These are phyloP conservation scores for Apodemia duryi DNA, from an alignment of 2,888 invertebrate species.

Conservation along the genomic window DNA sequence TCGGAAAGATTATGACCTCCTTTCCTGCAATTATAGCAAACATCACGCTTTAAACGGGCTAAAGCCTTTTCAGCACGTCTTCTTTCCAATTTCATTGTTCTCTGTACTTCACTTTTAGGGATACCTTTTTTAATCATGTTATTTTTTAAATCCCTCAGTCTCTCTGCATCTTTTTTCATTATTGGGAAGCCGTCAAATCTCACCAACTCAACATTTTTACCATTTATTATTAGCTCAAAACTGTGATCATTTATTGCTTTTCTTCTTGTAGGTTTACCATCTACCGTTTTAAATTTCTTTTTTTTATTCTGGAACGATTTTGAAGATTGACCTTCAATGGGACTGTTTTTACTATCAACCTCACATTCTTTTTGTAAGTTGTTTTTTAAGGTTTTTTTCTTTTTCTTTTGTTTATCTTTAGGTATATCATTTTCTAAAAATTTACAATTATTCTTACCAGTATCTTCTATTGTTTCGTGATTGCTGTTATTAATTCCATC, in stretches of 20 bases:
- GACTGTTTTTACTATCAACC: neutral
- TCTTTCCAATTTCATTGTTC: slow-evolving; percentile 83
- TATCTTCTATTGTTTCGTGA: slow-evolving; percentile 14
- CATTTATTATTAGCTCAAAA: slow-evolving; percentile 81
- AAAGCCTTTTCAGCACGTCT: slow-evolving; percentile 86
- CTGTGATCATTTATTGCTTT: slow-evolving; percentile 66
- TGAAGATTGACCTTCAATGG: neutral
- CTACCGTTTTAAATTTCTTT: slow-evolving; percentile 35
- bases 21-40: slow-evolving; percentile 88
- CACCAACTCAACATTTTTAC: slow-evolving; percentile 80
- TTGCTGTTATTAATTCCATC: neutral
- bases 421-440: slow-evolving; percentile 27
- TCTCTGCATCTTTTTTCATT: slow-evolving; percentile 83
- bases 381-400: slow-evolving; percentile 27
- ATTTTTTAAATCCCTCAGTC: slow-evolving; percentile 80
- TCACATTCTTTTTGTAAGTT: neutral
- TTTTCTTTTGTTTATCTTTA: slow-evolving; percentile 37
- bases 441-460: slow-evolving; percentile 19
- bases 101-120: slow-evolving; percentile 82
- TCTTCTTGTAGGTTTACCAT: slow-evolving; percentile 54
- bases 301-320: slow-evolving; percentile 10
- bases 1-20: slow-evolving; percentile 89
- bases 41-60: slow-evolving; percentile 82
- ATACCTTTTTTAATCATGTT: slow-evolving; percentile 83
- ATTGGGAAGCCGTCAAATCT: slow-evolving; percentile 86